These are phyloP conservation scores for Tanypteryx hageni DNA, from an alignment of 2,888 invertebrate genomes.

Conservation along the genomic window DNA sequence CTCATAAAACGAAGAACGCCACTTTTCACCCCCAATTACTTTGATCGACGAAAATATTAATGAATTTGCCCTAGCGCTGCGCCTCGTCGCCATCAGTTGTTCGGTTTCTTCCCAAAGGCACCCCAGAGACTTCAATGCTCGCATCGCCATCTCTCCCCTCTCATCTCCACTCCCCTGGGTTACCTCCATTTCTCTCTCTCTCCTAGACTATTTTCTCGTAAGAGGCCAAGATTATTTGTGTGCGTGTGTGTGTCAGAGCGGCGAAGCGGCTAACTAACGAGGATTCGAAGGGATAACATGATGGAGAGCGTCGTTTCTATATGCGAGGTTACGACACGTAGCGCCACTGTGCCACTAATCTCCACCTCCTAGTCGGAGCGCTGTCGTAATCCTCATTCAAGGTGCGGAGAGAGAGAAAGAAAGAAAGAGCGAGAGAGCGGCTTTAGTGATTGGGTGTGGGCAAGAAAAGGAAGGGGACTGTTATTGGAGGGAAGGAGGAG, in stretches of 20 bases:
- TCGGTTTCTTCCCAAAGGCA: not conserved
- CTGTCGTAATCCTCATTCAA: constrained; percentile 16
- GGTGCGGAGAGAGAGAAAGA: constrained; percentile 10
- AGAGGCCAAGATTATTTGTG: not conserved
- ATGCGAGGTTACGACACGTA: constrained; percentile 7
- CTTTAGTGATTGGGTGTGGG: not conserved
- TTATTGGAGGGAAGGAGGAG: too few species aligned
- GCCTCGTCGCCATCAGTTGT: not conserved
- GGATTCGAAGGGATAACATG: not conserved
- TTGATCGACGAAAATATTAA: too few species aligned
- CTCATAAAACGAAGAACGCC: too few species aligned
- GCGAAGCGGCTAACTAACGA: not conserved
- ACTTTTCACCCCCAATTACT: too few species aligned
- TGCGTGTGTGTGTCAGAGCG: not conserved
- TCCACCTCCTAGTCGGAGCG: not conserved
- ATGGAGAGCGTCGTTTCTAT: not conserved
- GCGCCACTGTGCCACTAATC: not conserved
- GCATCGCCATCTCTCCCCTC: not conserved
- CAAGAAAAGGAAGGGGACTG: not conserved
- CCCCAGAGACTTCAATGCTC: constrained; percentile 19
- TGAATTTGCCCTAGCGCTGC: too few species aligned
- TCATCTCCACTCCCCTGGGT: not conserved
- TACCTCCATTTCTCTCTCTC: not conserved
- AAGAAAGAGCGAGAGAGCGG: not conserved
- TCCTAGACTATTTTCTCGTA: not conserved